Base-by-base conservation (phyloP, 2,113 vertebrate genomes). In the Anas platyrhynchos region DNA sequence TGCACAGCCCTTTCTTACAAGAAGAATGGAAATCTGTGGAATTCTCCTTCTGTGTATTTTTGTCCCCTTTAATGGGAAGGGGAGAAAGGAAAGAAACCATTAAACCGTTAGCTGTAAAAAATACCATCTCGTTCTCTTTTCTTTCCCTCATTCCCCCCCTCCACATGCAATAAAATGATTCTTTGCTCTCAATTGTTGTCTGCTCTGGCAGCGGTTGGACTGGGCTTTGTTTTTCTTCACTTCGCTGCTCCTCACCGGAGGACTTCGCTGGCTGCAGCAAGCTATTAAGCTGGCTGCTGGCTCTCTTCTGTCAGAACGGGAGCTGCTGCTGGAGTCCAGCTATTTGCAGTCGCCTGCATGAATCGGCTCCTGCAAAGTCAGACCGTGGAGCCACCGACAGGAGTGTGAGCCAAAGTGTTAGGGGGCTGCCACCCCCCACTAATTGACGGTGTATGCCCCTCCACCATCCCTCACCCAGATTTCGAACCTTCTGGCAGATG, bases 191-290 rank as follows among this genome's bases (percentile, higher is more conserved):
- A 16, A 3, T 36, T 86, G 66, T 77, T 88, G 73, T 96, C 82
- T 94, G 87, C 88, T 59, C 62, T 87, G 87, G 89, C 86, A 72
- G 85, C 6, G 14, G 63, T 36, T 59, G 32, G 59, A 89, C 75
- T 62, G 54, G 71, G 65, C 82, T 93, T 94, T 94, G 89, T 80
- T 96, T 94, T 92, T 76, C 75, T 90, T 95, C 93, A 88, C 92
- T 93, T 83, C 93, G 23, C 79, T 91, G 94, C 94, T 95, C 80
- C 79, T 91, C 95, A 91, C 86, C 7, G 0, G 79, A 94, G 74
- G 91, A 89, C 94, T 83, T 88, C 0, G 0, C 85, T 91, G 89
- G 78, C 89, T 96, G 67, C 80, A 94, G 89, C 85, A 90, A 82
- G 79, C 89, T 66, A 91, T 95, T 94, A 88, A 90, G 86, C 83